A percentile compares a stretch with the other conserved stretches of the same genome.
These are phyloP conservation scores for Helobdella robusta DNA, from an alignment of 2,888 invertebrate species.

Conservation along the genomic window DNA sequence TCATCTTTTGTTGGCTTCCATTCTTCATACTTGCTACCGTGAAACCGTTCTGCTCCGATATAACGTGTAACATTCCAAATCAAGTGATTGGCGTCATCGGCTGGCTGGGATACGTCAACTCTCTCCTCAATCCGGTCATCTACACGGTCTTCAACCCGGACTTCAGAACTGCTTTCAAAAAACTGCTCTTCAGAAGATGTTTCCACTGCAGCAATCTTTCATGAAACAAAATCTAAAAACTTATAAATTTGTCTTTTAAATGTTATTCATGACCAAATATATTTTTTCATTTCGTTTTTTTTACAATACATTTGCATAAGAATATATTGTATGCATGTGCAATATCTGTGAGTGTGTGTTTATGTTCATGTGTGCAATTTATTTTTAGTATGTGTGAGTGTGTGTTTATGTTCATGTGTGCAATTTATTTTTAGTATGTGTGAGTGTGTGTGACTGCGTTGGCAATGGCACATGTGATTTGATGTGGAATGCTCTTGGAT, in stretches of 20 bases:
- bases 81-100: constrained; percentile 52
- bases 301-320: not conserved
- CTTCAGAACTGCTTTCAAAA: constrained; percentile 78
- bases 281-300: not conserved
- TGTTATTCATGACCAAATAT: not conserved
- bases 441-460: too few relatives aligned
- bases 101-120: constrained; percentile 86
- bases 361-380: not conserved
- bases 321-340: not conserved
- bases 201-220: not conserved
- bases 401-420: too few relatives aligned
- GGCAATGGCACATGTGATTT: too few relatives aligned
- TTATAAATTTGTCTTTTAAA: not conserved
- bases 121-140: constrained; percentile 79
- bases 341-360: not conserved
- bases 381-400: too few relatives aligned
- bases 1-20: constrained; percentile 86
- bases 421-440: too few relatives aligned
- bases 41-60: constrained; percentile 67
- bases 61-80: constrained; percentile 42
- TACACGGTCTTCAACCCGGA: constrained; percentile 90
- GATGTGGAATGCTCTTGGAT: too few relatives aligned
- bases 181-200: constrained; percentile 57
- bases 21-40: constrained; percentile 81
- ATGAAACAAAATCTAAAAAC: not conserved